Evolutionary conservation across 2,888 invertebrate species (phyloP), one percentile per base, ranked within the genome.

Genomic region (Cataglyphis rosenhaueri): DNA sequence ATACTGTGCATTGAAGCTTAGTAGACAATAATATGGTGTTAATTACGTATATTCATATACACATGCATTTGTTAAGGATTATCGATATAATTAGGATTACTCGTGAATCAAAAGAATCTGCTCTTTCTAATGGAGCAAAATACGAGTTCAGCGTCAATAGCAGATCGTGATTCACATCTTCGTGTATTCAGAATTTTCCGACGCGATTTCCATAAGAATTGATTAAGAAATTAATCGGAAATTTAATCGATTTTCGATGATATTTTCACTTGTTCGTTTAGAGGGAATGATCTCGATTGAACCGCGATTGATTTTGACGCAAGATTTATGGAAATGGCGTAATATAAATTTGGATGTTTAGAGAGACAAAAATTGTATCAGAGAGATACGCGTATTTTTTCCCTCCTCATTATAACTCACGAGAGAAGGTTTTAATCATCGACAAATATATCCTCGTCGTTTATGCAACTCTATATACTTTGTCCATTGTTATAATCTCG

Each of bases 71-170:
- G 82, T 87, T 87, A 87, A 88, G 64, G 65, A 38, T 84, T 52
- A 79, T 84, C 61, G 62, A 68, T 66, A 41, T 82, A 32, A 65
- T 78, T 87, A 87, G 66, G 41, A 64, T 84, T 82, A 84, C 52
- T 71, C 83, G 81, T 74, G 85, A 84, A 70, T 86, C 70, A 82
- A 90, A 89, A 83, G 74, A 85, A 90, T 86, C 84, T 85, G 87
- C 87, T 87, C 87, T 87, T 89, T 87, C 85, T 52, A 86, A 76
- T 87, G 76, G n/a, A 85, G 84, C 87, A 85, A 87, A 84, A 84
- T 68, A 82, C 85, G 61, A 89, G 25, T 70, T 65, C 73, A 82
- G 62, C 35, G 61, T 87, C 79, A 79, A 82, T 79, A 65, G 65
- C 70, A 48, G 75, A 66, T 82, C 82, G 61, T 55, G 82, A 86